phyloP scores from a whole-genome alignment of 2,888 invertebrate species.

The Agonopterix heracliana region DNA sequence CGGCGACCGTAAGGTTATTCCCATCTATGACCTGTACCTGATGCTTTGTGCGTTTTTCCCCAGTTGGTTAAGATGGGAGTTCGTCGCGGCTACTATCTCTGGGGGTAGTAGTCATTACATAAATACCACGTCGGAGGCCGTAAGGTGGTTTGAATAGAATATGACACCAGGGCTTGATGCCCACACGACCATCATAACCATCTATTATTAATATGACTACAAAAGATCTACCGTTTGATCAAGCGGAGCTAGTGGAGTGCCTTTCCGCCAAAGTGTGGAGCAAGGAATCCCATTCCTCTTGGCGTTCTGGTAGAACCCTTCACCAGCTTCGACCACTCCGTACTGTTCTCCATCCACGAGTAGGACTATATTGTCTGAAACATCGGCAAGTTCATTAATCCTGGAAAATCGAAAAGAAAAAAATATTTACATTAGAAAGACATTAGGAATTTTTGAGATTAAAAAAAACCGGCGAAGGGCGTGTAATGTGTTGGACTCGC shows the following conservation, averaged over 20 bases:
- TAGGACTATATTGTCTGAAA: conserved; percentile 65
- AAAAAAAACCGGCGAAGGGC: background rate
- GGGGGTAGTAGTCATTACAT: too few relatives aligned
- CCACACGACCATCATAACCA: too few relatives aligned
- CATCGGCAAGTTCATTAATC: background rate
- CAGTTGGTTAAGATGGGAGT: too few relatives aligned
- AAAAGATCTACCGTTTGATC: conserved; percentile 63
- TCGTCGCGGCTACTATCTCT: too few relatives aligned
- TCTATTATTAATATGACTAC: too few relatives aligned
- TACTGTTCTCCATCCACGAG: conserved; percentile 70
- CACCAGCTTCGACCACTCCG: conserved; percentile 59
- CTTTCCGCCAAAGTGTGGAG: conserved; percentile 50
- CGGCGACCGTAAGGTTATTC: too few relatives aligned
- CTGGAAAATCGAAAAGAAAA: background rate
- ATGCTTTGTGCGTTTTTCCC: too few relatives aligned
- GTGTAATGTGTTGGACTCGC: background rate
- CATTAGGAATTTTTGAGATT: background rate
- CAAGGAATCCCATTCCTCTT: conserved; percentile 49
- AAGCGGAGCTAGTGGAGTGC: conserved; percentile 57
- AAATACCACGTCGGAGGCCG: too few relatives aligned
- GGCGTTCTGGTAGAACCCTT: conserved; percentile 56
- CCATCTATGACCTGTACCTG: too few relatives aligned
- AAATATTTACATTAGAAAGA: background rate
- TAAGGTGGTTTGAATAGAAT: too few relatives aligned
- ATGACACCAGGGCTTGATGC: too few relatives aligned